phyloP scores from a whole-genome alignment of 2,888 invertebrate species.

The Sympetrum striolatum region DNA sequence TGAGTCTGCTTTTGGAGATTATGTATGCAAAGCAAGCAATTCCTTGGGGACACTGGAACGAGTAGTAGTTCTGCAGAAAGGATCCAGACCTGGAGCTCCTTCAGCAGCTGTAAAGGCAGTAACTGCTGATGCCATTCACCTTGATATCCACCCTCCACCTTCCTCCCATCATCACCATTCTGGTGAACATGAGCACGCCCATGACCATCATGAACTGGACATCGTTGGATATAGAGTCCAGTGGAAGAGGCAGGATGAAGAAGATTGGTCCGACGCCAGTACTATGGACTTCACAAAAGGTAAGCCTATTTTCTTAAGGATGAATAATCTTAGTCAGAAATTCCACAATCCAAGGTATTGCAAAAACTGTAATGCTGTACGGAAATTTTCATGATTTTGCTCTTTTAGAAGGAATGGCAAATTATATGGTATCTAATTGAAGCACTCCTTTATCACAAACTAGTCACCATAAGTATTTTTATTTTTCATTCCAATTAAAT shows the following conservation, averaged over 20 bases:
- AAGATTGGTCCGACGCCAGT: slow-evolving; percentile 49
- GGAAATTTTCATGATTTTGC: too few relatives aligned
- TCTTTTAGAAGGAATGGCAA: too few relatives aligned
- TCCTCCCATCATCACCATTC: not conserved
- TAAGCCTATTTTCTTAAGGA: slow-evolving; percentile 26
- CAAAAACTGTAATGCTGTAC: too few relatives aligned
- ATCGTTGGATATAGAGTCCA: slow-evolving; percentile 49
- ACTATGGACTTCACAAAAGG: slow-evolving; percentile 48
- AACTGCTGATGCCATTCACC: slow-evolving; percentile 44
- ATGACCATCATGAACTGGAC: slow-evolving; percentile 44
- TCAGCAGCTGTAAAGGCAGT: slow-evolving; percentile 48
- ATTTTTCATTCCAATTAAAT: too few relatives aligned
- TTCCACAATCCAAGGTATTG: not conserved
- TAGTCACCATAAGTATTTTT: too few relatives aligned
- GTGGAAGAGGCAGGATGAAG: slow-evolving; percentile 48
- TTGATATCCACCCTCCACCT: slow-evolving; percentile 44
- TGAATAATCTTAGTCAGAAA: too few relatives aligned
- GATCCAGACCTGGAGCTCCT: slow-evolving; percentile 64
- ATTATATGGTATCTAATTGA: too few relatives aligned
- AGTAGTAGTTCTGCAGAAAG: slow-evolving; percentile 61
- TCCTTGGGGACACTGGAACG: slow-evolving; percentile 62
- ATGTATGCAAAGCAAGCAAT: slow-evolving; percentile 65
- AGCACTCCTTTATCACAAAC: too few relatives aligned
- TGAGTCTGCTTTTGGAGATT: slow-evolving; percentile 59
- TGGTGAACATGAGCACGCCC: not conserved